Evolutionary conservation across 92 coral and sea anemone species (phyloP), one percentile per base, ranked within the genome.

Genomic region (Palythoa grandiflora): DNA sequence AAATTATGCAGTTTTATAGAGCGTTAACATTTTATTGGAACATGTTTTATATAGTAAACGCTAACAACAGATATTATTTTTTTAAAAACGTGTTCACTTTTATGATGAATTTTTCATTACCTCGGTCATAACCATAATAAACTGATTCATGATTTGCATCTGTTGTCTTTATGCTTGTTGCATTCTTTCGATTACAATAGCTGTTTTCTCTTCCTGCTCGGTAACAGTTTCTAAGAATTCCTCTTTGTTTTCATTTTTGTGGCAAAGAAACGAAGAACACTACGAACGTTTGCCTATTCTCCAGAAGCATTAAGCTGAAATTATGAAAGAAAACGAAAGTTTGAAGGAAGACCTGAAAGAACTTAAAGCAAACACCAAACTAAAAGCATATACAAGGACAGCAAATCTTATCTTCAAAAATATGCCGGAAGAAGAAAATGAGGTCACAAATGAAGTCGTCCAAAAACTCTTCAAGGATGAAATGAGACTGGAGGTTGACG

Each of bases 1-100:
- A 87, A 63, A 78, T 79, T 40, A 77, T 47, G 77, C 85, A 87
- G 90, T 77, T 68, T 78, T 78, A 50, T 85, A 87, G 73, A 68
- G 68, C 86, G 77, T 87, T 48, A 78, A 85, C 65, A 20, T 14
- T 17, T 14, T 59, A 59, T 51, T 73, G 20, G 15, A 60, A 38
- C 37, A 59, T 59, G 7, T n/a, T 4, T 84, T 39, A 8, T n/a
- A 28, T 28, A 28, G 28, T 28, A 28, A 28, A 28, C 28, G 28
- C 28, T 6, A 17, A 14, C 19, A 0, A 20, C 14, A 59, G 28
- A 28, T 28, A 28, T 59, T 59, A 20, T 14, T 0, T 17, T 16
- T 59, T 17, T 3, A 12, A 13, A 59, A 59, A 59, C n/a, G 2
- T 15, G 66, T 14, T 20, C 66, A 17, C 5, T 59, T 14, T 15